Evolutionary conservation across 2,888 invertebrate genomes (phyloP).

Genomic region (Troglohyphantes excavatus): DNA sequence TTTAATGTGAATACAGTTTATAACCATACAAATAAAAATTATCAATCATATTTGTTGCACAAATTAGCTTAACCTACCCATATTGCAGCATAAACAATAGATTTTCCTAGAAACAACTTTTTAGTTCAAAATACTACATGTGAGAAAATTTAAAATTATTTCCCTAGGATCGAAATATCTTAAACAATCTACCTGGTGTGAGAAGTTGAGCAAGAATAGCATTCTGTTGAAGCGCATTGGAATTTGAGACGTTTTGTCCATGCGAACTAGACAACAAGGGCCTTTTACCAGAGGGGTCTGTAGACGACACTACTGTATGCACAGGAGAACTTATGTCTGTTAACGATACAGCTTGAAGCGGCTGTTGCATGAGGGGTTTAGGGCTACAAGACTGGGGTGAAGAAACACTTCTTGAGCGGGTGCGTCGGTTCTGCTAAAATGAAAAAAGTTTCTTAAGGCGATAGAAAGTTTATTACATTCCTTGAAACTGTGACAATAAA

Average conservation of each 20-base stretch:
- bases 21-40: too few species aligned
- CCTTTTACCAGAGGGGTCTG: slow-evolving; percentile 28
- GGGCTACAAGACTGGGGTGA: slow-evolving; percentile 81
- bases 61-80: too few species aligned
- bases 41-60: too few species aligned
- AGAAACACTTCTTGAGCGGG: slow-evolving; percentile 85
- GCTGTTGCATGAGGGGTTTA: slow-evolving; percentile 81
- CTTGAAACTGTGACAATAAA: too few species aligned
- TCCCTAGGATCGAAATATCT: neutral
- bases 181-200: slow-evolving; percentile 80
- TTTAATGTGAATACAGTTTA: too few species aligned
- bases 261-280: neutral
- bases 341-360: slow-evolving; percentile 70
- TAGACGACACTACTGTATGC: slow-evolving; percentile 23
- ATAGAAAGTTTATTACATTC: too few species aligned
- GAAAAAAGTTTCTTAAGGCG: too few species aligned
- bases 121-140: too few species aligned
- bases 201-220: slow-evolving; percentile 92
- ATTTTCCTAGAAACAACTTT: too few species aligned
- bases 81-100: too few species aligned
- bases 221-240: slow-evolving; percentile 90
- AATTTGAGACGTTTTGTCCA: slow-evolving; percentile 80
- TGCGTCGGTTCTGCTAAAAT: slow-evolving; percentile 82
- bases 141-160: too few species aligned
- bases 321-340: slow-evolving; percentile 71